Evolutionary conservation across 2,888 invertebrate genomes (phyloP), one percentile per base, ranked within the genome.

Genomic region (Trissoscelio sp.): DNA sequence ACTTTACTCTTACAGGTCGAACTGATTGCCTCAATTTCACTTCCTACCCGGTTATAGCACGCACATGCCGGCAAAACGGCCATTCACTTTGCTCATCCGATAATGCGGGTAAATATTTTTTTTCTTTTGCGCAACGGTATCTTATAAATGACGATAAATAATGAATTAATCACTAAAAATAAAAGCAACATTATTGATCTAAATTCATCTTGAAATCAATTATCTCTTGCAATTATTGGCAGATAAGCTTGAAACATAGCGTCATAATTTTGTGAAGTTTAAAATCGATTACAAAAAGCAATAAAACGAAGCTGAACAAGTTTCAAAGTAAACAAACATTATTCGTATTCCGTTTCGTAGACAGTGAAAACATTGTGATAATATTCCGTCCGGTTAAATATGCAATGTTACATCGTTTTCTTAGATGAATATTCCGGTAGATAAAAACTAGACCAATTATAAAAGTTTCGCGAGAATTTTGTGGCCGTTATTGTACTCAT

Each of bases 1-100:
- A 66, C 66, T 53, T 66, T 66, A 14, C 51, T 44, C 28, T 24
- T n/a, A 5, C 62, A 16, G 51, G 14, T 66, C 37, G 31, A 53
- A 53, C 39, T 11, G 39, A 66, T 66, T 53, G 53, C 66, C 66
- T 51, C 48, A 53, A 66, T 66, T 66, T 66, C 53, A 66, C 39
- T 66, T 66, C 51, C 66, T 22, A 66, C 39, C 14, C 22, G 53
- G 12, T 24, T 37, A 22, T 9, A 37, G 16, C 46, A 64, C 48
- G 22, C 37, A 24, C 28, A 24, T 11, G 22, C 39, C 44, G 9
- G n/a, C 0, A 46, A 64, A 64, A 37, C 39, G 24, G 6, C 51
- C 53, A 16, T 39, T 66, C 66, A 37, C 66, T 51, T 66, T 22
- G 39, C 22, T 22, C 34, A 34, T 51, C 66, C 51, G 51, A 51